Evolutionary conservation across 2,888 invertebrate species (phyloP).

Genomic region (Piscicola geometra): DNA sequence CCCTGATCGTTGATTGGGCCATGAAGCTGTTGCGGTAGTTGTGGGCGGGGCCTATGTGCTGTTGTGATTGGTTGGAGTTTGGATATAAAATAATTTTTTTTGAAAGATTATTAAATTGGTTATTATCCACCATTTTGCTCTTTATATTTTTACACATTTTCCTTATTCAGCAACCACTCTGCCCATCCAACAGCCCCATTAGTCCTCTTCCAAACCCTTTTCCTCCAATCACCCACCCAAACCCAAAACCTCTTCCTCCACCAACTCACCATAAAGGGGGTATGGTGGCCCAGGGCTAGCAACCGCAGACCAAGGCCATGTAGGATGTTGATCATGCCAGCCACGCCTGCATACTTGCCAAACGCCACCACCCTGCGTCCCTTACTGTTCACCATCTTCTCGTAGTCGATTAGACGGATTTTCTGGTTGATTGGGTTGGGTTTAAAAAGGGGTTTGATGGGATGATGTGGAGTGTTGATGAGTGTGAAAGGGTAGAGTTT

Average conservation of each 20-base stretch:
- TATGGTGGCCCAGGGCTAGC: constrained; percentile 93
- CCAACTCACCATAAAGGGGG: constrained; percentile 99
- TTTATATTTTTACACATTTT: background rate
- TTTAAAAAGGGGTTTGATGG: background rate
- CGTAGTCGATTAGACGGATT: constrained; percentile 92
- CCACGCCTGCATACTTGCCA: constrained; percentile 95
- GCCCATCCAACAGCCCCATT: background rate
- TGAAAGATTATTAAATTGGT: too few relatives aligned
- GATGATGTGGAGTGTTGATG: background rate
- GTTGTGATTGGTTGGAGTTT: constrained; percentile 46
- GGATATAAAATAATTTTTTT: too few relatives aligned
- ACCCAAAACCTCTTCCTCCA: too few relatives aligned
- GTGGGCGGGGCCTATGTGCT: constrained; percentile 95
- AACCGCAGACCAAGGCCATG: constrained; percentile 91
- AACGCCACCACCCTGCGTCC: constrained; percentile 93
- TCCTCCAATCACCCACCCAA: background rate
- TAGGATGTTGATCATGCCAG: constrained; percentile 96
- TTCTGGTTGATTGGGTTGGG: constrained; percentile 61
- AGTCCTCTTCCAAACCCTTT: background rate
- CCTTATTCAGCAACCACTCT: background rate
- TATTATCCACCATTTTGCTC: too few relatives aligned
- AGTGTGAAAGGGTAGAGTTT: background rate
- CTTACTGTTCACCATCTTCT: constrained; percentile 81
- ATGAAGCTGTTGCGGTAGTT: constrained; percentile 96
- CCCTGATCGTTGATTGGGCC: constrained; percentile 92